Conservation (phyloP, 2,888 invertebrate genomes). For the Ametastegia equiseti region DNA sequence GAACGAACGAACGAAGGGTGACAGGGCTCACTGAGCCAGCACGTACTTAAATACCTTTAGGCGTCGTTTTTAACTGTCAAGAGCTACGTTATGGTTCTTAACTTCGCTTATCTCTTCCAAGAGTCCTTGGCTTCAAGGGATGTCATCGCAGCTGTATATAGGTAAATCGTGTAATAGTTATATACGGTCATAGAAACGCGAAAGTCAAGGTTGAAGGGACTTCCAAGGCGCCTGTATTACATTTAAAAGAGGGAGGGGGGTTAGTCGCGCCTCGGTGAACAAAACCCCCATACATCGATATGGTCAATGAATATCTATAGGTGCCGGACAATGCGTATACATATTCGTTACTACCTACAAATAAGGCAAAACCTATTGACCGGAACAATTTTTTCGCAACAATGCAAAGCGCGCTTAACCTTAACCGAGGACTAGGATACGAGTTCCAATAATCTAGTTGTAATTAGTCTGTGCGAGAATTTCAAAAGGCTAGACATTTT, state of each 20-base stretch:
- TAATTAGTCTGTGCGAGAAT: not conserved
- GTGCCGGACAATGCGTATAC: not conserved
- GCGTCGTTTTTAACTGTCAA: not conserved
- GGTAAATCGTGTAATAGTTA: too few species aligned
- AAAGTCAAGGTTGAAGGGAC: not conserved
- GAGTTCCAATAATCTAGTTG: slow-evolving; percentile 8
- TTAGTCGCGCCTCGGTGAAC: slow-evolving; percentile 15
- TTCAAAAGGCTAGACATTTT: not conserved
- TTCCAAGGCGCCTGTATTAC: not conserved
- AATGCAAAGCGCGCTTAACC: not conserved
- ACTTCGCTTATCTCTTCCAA: slow-evolving; percentile 14
- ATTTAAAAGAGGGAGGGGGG: not conserved
- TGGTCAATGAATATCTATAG: not conserved
- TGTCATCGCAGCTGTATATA: not conserved
- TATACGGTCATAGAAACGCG: not conserved
- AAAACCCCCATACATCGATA: not conserved
- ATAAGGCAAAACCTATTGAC: not conserved
- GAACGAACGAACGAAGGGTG: not conserved
- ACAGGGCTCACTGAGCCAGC: not conserved
- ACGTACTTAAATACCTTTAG: not conserved
- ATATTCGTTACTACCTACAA: not conserved
- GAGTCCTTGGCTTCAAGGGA: not conserved
- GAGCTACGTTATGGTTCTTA: not conserved
- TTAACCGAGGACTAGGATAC: not conserved
- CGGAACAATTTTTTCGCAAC: slow-evolving; percentile 20